Evolutionary conservation across 2,113 vertebrate genomes (phyloP).

Genomic region (Dasyornis broadbenti): DNA sequence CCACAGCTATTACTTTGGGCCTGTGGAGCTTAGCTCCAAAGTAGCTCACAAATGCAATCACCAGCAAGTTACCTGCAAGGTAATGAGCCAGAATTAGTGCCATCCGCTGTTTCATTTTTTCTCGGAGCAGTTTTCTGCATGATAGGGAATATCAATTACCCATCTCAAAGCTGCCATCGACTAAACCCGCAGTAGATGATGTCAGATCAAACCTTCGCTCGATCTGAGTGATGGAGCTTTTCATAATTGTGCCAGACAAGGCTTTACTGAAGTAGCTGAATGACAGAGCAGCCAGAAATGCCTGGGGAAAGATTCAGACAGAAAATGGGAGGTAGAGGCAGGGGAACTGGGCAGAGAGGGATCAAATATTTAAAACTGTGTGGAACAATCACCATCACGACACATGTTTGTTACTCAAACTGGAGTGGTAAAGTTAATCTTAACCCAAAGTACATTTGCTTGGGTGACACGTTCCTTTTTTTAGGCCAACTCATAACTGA

Average conservation of each 20-base stretch:
- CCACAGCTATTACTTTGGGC: constrained; percentile 83
- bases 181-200: constrained; percentile 78
- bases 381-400: not conserved
- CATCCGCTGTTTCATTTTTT: not conserved
- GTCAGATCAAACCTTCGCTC: constrained; percentile 88
- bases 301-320: constrained; percentile 60
- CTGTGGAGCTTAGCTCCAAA: constrained; percentile 89
- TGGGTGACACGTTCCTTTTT: not conserved
- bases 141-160: constrained; percentile 68
- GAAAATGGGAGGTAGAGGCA: not conserved
- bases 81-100: not conserved
- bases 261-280: constrained; percentile 82
- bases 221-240: constrained; percentile 90
- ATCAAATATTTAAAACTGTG: not conserved
- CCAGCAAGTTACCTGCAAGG: constrained; percentile 85
- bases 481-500: not conserved
- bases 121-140: not conserved
- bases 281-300: constrained; percentile 83
- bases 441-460: not conserved
- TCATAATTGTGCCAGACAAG: constrained; percentile 80
- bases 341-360: not conserved
- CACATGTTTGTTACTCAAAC: rapidly evolving
- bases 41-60: constrained; percentile 89
- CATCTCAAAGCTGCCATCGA: constrained; percentile 91
- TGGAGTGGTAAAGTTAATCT: not conserved